These are phyloP conservation scores for Creontiades dilutus DNA, from an alignment of 2,888 invertebrate species.

Conservation along the genomic window DNA sequence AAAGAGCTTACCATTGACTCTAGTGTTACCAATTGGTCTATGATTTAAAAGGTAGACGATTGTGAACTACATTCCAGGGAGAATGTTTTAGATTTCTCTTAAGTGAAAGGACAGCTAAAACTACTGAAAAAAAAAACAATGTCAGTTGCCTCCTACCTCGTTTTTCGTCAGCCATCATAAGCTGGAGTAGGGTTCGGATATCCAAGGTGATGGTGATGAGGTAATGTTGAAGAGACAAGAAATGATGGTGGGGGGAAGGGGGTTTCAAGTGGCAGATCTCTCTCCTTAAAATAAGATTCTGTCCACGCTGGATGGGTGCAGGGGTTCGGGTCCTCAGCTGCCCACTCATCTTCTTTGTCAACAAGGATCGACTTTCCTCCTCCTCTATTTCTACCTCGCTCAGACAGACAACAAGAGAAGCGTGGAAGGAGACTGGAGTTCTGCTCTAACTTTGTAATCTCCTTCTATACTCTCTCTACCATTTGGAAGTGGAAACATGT, in stretches of 20 bases:
- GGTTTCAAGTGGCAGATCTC: slow-evolving; percentile 13
- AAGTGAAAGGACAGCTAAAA: not conserved
- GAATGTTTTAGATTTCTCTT: no score
- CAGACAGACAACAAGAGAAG: not conserved
- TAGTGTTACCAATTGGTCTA: no score
- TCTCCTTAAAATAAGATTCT: slow-evolving; percentile 50
- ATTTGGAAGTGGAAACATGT: no score
- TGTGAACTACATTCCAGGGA: no score
- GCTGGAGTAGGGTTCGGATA: slow-evolving; percentile 6
- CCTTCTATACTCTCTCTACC: no score
- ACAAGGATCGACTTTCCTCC: slow-evolving; percentile 43
- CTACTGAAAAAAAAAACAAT: slow-evolving; percentile 11
- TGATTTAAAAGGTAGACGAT: no score
- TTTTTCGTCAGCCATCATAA: not conserved
- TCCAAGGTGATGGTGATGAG: slow-evolving; percentile 19
- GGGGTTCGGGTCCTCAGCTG: not conserved
- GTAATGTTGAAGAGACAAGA: slow-evolving; percentile 7
- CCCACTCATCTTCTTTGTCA: slow-evolving; percentile 48
- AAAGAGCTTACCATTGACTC: no score
- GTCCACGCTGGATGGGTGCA: not conserved
- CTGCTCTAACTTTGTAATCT: no score
- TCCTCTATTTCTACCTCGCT: not conserved
- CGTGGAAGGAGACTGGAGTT: not conserved
- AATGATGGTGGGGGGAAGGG: not conserved
- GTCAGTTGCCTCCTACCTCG: not conserved